Evolutionary conservation across 1,140 invertebrate genomes (phyloP).

Genomic region (Carposina sasakii): DNA sequence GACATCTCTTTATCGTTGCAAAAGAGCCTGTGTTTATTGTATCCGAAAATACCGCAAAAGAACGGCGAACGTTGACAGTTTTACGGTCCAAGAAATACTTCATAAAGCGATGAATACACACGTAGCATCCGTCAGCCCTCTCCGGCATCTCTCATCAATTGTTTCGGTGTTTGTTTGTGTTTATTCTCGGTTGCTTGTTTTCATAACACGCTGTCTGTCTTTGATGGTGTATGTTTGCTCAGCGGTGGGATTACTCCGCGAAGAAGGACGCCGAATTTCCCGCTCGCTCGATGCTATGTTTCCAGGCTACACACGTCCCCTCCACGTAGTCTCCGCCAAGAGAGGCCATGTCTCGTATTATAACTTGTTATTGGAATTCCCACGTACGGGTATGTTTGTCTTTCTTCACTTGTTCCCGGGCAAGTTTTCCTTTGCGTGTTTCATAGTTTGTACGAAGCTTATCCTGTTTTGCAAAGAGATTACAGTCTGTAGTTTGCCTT

Average conservation of each 20-base stretch:
- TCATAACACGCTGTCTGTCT: slow-evolving; percentile 68
- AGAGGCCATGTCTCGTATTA: no score
- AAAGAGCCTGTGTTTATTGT: neutral
- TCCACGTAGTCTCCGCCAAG: no score
- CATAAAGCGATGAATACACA: slow-evolving; percentile 43
- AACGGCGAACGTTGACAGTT: slow-evolving; percentile 31
- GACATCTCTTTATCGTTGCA: slow-evolving; percentile 1
- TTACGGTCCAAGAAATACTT: slow-evolving; percentile 43
- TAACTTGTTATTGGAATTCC: no score
- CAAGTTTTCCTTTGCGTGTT: no score
- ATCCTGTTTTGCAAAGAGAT: no score
- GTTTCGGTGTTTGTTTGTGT: slow-evolving; percentile 65
- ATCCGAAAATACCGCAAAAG: slow-evolving; percentile 14
- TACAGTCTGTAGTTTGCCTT: no score
- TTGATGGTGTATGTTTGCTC: slow-evolving; percentile 59
- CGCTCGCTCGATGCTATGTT: no score
- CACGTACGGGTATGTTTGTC: no score
- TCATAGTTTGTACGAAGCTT: no score
- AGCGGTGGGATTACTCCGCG: slow-evolving; percentile 41
- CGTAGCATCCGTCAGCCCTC: slow-evolving; percentile 18
- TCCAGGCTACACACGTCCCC: no score
- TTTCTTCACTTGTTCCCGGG: no score
- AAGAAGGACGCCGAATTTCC: slow-evolving; percentile 34
- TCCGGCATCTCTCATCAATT: slow-evolving; percentile 59
- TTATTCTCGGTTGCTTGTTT: slow-evolving; percentile 64